Conservation (phyloP, 2,113 vertebrate genomes). For the Elanoides forficatus region DNA sequence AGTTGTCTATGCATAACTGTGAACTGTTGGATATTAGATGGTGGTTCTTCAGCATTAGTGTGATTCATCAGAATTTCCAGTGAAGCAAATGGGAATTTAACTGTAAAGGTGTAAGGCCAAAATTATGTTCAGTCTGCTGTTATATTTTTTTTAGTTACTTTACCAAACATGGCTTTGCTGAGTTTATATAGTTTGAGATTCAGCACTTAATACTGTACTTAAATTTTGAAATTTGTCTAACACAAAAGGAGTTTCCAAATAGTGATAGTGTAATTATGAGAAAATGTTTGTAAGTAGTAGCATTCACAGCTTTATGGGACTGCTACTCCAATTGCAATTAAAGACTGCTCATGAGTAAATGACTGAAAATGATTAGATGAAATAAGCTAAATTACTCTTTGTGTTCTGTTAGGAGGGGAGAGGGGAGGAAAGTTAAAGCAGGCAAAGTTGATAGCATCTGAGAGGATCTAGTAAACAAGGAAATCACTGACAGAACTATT, state of each 20-base stretch:
- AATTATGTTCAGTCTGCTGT: fast-evolving
- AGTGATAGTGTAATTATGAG: not conserved
- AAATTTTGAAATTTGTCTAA: not conserved
- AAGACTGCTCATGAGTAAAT: not conserved
- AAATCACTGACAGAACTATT: not conserved
- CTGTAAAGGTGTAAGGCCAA: not conserved
- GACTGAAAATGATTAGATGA: not conserved
- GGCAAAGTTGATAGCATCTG: not conserved
- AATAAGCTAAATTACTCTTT: not conserved
- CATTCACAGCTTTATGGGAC: not conserved
- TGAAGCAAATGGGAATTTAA: not conserved
- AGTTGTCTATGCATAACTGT: not conserved
- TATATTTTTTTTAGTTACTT: not conserved
- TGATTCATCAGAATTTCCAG: not conserved
- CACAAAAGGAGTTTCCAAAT: not conserved
- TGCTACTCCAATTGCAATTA: not conserved
- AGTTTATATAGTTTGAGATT: not conserved
- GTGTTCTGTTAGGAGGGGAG: not conserved
- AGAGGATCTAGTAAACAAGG: not conserved
- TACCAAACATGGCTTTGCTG: not conserved
- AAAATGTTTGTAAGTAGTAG: not conserved
- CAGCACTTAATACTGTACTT: not conserved
- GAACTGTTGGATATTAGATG: not conserved
- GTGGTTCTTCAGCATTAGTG: not conserved
- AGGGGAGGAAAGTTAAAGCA: not conserved